Evolutionary conservation across 1,140 invertebrate genomes (phyloP), one percentile per base, ranked within the genome.

Genomic region (Drosophila nebulosa): DNA sequence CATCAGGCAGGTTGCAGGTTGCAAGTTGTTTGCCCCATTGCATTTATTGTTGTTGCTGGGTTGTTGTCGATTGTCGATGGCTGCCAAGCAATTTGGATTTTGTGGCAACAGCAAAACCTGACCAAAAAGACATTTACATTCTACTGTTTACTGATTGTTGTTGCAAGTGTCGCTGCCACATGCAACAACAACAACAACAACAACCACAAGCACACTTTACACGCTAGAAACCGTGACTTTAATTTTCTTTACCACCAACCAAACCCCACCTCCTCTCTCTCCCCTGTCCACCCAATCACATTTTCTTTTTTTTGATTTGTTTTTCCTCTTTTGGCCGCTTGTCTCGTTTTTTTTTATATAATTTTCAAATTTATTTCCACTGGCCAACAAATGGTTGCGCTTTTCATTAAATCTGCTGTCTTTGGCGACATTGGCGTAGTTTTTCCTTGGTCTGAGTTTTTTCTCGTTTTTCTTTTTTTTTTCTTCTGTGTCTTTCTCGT

Each of bases 111-210:
- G 66, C 53, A 70, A 58, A 86, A 88, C 81, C 81, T 86, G 81
- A 86, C 81, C 81, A 86, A 69, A 86, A 86, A 86, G 74, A 86
- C 81, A 86, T 86, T 86, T 86, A 88, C 81, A 86, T 86, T 86
- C 81, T 86, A 86, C 81, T 63, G 74, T 80, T 86, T 78, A 74
- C 69, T 74, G 70, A 67, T 74, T 83, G 79, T 84, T 69, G 79
- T 70, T 80, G 79, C 79, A 81, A 81, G 79, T 81, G 79, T 78
- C 78, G 66, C 73, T 74, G 70, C 27, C 42, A 65, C 64, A 69
- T 69, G 57, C 67, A 75, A 63, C 74, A 64, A 35, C 67, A 69
- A 21, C 69, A 76, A 61, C 66, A 84, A 70, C 79, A 76, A 9
- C 42, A 16, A 24, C 65, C 14, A 30, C 55, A 46, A 12, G 73